phyloP scores from a whole-genome alignment of 1,140 invertebrate genomes.

The Aphelenchoides avenae region DNA sequence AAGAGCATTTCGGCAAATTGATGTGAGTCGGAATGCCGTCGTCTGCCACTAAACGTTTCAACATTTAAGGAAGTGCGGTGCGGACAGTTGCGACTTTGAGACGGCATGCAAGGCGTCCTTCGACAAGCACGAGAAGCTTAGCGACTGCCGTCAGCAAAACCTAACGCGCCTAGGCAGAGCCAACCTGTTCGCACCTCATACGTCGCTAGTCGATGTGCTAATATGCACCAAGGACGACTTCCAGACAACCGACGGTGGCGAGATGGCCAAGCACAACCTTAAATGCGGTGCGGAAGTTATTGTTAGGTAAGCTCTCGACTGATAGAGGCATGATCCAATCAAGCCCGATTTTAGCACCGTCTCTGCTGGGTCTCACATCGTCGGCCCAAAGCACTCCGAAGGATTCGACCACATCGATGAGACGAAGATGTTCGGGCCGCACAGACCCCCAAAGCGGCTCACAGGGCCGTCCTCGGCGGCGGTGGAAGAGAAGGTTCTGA shows the following conservation, averaged over 20 bases:
- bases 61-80: conserved; percentile 2
- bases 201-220: not conserved
- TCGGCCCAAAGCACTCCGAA: too few relatives aligned
- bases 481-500: too few relatives aligned
- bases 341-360: too few relatives aligned
- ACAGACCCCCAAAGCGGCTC: too few relatives aligned
- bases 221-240: not conserved
- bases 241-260: not conserved
- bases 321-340: too few relatives aligned
- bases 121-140: conserved; percentile 1
- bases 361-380: too few relatives aligned
- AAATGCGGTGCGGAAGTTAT: too few relatives aligned
- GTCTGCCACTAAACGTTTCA: not conserved
- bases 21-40: not conserved
- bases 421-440: too few relatives aligned
- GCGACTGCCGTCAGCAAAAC: conserved; percentile 1
- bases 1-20: not conserved
- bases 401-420: too few relatives aligned
- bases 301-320: too few relatives aligned
- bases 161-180: not conserved
- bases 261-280: not conserved
- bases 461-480: too few relatives aligned
- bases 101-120: not conserved
- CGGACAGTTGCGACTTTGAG: not conserved
- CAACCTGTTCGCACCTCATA: not conserved